These are phyloP conservation scores for Philopedon plagiatum DNA, from an alignment of 2,888 invertebrate species.

Conservation along the genomic window DNA sequence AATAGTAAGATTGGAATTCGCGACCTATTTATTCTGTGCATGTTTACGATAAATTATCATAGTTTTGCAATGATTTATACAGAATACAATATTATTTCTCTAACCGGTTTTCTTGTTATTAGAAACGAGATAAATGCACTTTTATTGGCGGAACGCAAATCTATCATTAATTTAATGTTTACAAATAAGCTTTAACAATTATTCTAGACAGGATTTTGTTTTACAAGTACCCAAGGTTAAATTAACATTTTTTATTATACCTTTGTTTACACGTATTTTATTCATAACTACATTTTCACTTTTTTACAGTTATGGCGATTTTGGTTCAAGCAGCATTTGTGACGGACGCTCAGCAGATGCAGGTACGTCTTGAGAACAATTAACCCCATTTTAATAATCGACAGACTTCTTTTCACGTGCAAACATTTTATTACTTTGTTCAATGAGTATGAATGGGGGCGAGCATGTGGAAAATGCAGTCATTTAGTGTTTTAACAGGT, in stretches of 20 bases:
- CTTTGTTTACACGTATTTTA: conserved; percentile 34
- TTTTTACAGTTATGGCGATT: conserved; percentile 57
- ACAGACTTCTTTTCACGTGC: conserved; percentile 7
- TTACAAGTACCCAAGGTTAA: conserved; percentile 16
- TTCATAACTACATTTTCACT: conserved; percentile 50
- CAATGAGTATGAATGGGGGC: background rate
- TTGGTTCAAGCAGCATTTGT: conserved; percentile 50
- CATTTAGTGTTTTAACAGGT: background rate
- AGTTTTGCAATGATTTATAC: too few relatives aligned
- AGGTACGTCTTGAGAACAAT: conserved; percentile 54
- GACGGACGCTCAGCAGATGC: conserved; percentile 57
- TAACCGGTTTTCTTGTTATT: too few relatives aligned
- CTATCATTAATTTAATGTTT: background rate
- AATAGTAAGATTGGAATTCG: too few relatives aligned
- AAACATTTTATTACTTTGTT: conserved; percentile 19
- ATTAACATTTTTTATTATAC: conserved; percentile 25
- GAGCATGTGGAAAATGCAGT: background rate
- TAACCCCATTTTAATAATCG: conserved; percentile 42
- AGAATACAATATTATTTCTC: too few relatives aligned
- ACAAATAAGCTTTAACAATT: background rate
- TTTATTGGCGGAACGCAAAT: background rate
- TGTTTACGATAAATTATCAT: too few relatives aligned
- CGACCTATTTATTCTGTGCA: too few relatives aligned
- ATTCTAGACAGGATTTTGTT: background rate
- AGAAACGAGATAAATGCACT: background rate